phyloP scores from a whole-genome alignment of 1,140 invertebrate species.

The Drosophila nikananu region DNA sequence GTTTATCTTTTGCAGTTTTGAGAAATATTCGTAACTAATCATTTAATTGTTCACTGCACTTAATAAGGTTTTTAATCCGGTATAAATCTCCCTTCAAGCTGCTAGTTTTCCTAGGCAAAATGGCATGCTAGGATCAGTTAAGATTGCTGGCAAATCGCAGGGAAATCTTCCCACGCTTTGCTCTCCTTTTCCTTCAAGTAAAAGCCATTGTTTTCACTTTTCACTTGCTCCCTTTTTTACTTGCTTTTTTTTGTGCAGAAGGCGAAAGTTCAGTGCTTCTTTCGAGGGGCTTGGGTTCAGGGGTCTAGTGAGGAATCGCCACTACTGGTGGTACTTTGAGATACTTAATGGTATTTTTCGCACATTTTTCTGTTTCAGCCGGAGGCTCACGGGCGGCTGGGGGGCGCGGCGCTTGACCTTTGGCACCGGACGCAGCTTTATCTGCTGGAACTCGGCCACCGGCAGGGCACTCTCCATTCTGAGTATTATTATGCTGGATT shows the following conservation, averaged over 20 bases:
- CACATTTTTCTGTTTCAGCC: slow-evolving; percentile 65
- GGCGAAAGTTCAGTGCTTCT: slow-evolving; percentile 38
- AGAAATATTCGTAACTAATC: not conserved
- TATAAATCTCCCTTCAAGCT: not conserved
- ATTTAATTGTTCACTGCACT: not conserved
- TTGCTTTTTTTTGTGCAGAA: slow-evolving; percentile 3
- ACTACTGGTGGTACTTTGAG: slow-evolving; percentile 2
- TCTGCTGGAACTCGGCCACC: slow-evolving; percentile 78
- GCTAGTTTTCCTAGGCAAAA: not conserved
- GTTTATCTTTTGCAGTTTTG: not conserved
- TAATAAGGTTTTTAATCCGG: not conserved
- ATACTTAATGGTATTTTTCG: slow-evolving; percentile 43
- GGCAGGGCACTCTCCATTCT: slow-evolving; percentile 68
- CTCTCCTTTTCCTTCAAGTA: slow-evolving; percentile 9
- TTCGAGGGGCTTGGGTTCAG: not conserved
- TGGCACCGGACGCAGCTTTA: slow-evolving; percentile 77
- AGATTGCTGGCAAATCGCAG: slow-evolving; percentile 8
- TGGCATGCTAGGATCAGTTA: slow-evolving; percentile 16
- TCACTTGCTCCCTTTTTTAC: slow-evolving; percentile 13
- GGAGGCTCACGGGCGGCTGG: slow-evolving; percentile 62
- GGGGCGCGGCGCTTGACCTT: slow-evolving; percentile 77
- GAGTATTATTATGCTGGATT: slow-evolving; percentile 2
- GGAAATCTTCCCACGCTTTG: slow-evolving; percentile 39
- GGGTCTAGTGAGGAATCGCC: slow-evolving; percentile 4
- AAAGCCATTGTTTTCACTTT: slow-evolving; percentile 45